Evolutionary conservation across 2,888 invertebrate species (phyloP).

Genomic region (Chrysomela aeneicollis): DNA sequence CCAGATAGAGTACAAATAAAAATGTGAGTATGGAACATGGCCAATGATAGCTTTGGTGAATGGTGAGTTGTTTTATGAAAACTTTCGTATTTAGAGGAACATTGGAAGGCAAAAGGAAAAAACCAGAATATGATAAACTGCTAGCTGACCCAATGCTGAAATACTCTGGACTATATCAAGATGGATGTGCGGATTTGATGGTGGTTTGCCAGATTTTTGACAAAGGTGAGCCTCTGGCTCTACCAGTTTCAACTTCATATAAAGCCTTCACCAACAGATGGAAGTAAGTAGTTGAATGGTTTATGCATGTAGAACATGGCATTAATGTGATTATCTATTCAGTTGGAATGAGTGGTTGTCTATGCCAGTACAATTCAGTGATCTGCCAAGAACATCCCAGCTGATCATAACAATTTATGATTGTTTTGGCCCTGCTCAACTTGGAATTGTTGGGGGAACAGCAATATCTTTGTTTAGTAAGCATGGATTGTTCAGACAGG

Average conservation of each 20-base stretch:
- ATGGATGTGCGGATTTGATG: slow-evolving; percentile 85
- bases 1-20: slow-evolving; percentile 89
- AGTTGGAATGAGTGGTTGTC: slow-evolving; percentile 99
- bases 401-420: slow-evolving; percentile 91
- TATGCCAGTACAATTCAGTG: slow-evolving; percentile 88
- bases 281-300: slow-evolving; percentile 69
- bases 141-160: slow-evolving; percentile 88
- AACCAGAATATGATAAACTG: slow-evolving; percentile 88
- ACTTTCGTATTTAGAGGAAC: slow-evolving; percentile 74
- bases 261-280: slow-evolving; percentile 92
- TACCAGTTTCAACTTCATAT: slow-evolving; percentile 89
- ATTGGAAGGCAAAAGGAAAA: slow-evolving; percentile 86
- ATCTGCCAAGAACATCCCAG: slow-evolving; percentile 86
- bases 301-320: not conserved
- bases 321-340: slow-evolving; percentile 45
- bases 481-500: slow-evolving; percentile 88
- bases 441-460: slow-evolving; percentile 90
- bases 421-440: slow-evolving; percentile 85
- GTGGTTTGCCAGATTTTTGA: slow-evolving; percentile 87
- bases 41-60: not conserved
- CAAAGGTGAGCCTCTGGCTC: slow-evolving; percentile 80
- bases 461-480: slow-evolving; percentile 94
- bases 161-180: slow-evolving; percentile 87
- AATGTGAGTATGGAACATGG: slow-evolving; percentile 72
- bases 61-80: slow-evolving; percentile 4